Conservation (phyloP, 2,113 vertebrate genomes). For the Trochalopteron elliotii region DNA sequence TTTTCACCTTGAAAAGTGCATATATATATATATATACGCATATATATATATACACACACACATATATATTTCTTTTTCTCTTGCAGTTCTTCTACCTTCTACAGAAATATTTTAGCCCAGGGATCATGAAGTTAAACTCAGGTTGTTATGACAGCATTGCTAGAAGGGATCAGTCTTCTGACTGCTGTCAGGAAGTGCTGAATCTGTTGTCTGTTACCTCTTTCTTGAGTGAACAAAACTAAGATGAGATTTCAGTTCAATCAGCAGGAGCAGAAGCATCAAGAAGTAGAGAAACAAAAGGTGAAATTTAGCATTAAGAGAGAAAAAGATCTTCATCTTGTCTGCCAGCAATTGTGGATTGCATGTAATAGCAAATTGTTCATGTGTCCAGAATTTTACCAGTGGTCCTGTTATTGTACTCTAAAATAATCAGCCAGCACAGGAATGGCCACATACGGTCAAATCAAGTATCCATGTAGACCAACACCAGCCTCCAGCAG, state of each 20-base stretch:
- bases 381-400: not conserved
- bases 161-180: not conserved
- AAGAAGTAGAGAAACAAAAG: not conserved
- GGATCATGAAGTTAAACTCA: not conserved
- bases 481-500: not conserved
- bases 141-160: not conserved
- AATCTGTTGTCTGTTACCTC: not conserved
- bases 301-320: not conserved
- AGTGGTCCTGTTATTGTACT: not conserved
- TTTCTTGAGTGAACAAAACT: not conserved
- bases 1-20: not conserved
- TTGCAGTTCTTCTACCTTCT: not conserved
- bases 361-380: not conserved
- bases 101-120: not conserved
- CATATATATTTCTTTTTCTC: not conserved
- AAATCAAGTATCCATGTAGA: not conserved
- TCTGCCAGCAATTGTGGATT: not conserved
- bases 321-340: not conserved
- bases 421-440: not conserved
- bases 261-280: not conserved
- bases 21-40: not conserved
- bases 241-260: not conserved
- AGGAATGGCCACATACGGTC: not conserved
- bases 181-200: not conserved
- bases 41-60: too few species aligned